phyloP scores from a whole-genome alignment of 2,888 invertebrate genomes.

The Rhopalosiphum nymphaeae region DNA sequence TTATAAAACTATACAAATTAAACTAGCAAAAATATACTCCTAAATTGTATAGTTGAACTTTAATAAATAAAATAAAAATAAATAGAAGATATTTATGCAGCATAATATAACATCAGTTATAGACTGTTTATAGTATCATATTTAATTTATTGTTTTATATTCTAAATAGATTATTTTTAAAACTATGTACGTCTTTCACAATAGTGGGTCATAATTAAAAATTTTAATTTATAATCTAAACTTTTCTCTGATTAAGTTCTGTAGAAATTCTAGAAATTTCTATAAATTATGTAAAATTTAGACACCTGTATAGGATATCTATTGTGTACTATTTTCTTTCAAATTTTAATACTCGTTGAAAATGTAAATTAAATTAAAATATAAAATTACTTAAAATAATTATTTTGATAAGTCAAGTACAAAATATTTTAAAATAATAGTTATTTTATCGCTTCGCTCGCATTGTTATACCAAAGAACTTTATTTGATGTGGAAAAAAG shows the following conservation, averaged over 20 bases:
- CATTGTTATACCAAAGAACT: not conserved
- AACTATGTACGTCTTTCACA: not conserved
- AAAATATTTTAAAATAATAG: not conserved
- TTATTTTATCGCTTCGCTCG: not conserved
- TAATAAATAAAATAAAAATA: no score
- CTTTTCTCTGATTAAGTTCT: not conserved
- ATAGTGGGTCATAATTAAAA: not conserved
- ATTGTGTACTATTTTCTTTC: not conserved
- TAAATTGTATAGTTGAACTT: not conserved
- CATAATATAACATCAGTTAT: not conserved
- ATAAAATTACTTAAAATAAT: not conserved
- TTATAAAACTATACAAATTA: not conserved
- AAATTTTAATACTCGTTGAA: not conserved
- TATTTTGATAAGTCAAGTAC: not conserved
- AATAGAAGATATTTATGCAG: not conserved
- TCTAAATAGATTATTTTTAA: not conserved
- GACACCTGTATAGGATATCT: not conserved
- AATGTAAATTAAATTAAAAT: not conserved
- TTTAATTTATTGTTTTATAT: not conserved
- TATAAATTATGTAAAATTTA: not conserved
- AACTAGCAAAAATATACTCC: not conserved
- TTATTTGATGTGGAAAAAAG: not conserved
- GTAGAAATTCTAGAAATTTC: not conserved
- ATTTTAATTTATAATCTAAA: slow-evolving; percentile 3
- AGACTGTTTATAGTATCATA: not conserved